Percentiles rank a stretch among this genome's conserved stretches.
These are phyloP conservation scores for Phainopepla nitens DNA, from an alignment of 2,113 vertebrate species.

Conservation along the genomic window DNA sequence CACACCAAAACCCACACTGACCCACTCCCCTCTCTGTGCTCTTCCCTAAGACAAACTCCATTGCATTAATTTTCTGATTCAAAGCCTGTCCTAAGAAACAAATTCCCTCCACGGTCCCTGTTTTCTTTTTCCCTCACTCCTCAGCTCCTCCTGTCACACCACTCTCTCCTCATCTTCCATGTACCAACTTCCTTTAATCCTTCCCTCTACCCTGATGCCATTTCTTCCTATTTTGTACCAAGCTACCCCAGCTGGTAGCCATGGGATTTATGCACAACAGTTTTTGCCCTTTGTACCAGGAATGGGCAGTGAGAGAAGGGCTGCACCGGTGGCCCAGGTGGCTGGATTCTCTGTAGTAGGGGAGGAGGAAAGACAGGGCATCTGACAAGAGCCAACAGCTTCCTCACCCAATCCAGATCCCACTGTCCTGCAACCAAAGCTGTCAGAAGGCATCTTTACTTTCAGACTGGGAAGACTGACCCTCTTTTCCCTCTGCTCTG, in stretches of 20 bases:
- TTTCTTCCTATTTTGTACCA: background rate
- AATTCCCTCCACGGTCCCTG: background rate
- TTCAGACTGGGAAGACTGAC: background rate
- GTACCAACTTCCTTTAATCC: background rate
- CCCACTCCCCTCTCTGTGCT: background rate
- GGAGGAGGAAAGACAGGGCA: background rate
- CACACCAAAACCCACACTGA: background rate
- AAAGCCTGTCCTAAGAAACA: background rate
- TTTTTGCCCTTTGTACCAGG: background rate
- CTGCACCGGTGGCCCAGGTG: background rate
- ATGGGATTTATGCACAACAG: background rate
- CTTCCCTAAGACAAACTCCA: background rate
- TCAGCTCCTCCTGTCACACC: background rate
- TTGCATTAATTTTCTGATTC: background rate
- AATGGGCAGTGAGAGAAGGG: background rate
- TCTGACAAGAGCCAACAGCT: background rate
- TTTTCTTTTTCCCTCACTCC: background rate
- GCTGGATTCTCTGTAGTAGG: background rate
- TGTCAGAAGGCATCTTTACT: background rate
- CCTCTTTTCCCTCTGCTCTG: background rate
- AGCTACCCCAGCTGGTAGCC: background rate
- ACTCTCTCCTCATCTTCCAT: background rate
- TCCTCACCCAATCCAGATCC: background rate
- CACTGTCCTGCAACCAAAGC: background rate
- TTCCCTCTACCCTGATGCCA: rapidly evolving